These are phyloP conservation scores for Erebia ligea DNA, from an alignment of 2,888 invertebrate species.

Conservation along the genomic window DNA sequence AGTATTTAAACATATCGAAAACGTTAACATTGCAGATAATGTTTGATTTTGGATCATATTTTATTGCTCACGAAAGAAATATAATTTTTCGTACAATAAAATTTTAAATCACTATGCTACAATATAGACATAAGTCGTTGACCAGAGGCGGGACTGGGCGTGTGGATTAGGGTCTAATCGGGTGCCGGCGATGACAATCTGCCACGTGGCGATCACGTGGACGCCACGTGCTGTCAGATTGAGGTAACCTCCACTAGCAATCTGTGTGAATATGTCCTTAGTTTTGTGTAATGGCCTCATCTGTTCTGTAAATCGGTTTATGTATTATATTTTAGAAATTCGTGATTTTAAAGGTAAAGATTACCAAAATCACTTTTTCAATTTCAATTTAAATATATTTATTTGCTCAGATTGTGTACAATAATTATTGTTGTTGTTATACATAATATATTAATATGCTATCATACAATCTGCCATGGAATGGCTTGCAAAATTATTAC, in stretches of 20 bases:
- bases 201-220: slow-evolving; percentile 59
- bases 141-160: slow-evolving; percentile 69
- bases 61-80: neutral
- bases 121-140: slow-evolving; percentile 42
- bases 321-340: too few relatives aligned
- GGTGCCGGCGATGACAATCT: slow-evolving; percentile 76
- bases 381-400: too few relatives aligned
- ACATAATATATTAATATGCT: too few relatives aligned
- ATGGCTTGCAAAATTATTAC: too few relatives aligned
- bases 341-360: neutral
- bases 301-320: slow-evolving; percentile 8
- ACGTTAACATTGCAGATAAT: too few relatives aligned
- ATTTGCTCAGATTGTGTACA: too few relatives aligned
- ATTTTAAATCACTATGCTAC: slow-evolving; percentile 6
- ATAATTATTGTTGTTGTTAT: too few relatives aligned
- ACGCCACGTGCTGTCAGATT: slow-evolving; percentile 49
- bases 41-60: too few relatives aligned
- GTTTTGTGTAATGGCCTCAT: slow-evolving; percentile 17
- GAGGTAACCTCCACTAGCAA: slow-evolving; percentile 31
- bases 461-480: too few relatives aligned
- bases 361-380: too few relatives aligned
- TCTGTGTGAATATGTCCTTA: slow-evolving; percentile 27
- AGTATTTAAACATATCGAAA: too few relatives aligned
- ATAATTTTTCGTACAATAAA: neutral
- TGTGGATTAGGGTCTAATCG: slow-evolving; percentile 77